Evolutionary conservation across 2,888 invertebrate genomes (phyloP), one percentile per base, ranked within the genome.

Genomic region (Mactromeris polynyma): DNA sequence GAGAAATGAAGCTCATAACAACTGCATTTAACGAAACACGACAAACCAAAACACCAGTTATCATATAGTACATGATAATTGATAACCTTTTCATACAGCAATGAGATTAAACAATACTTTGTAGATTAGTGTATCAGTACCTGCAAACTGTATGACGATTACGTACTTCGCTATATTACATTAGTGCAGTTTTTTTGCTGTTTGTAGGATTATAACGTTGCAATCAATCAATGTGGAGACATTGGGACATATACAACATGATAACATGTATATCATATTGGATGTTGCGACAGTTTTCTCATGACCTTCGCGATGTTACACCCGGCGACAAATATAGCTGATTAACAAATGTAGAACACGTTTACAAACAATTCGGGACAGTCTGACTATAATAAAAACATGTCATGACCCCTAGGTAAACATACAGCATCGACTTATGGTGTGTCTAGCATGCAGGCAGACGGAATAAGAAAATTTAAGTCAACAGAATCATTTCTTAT

Each of bases 261-360:
- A 83, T 73, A 83, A 83, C 46, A 73, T 83, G 73, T 83, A 83
- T 40, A 83, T 73, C n/a, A 83, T 33, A 46, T 40, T 64, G 38
- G 19, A 82, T 64, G 38, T n/a, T 64, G 36, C 64, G 26, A 40
- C 42, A 26, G 42, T 73, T 83, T 83, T 83, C 83, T 83, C 83
- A 83, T 83, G 83, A 83, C 83, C 83, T 73, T 38, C 40, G 31
- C n/a, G n/a, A 38, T 19, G 82, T 82, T 82, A 82, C 82, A 64
- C 82, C 82, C 64, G 36, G 40, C 2, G 82, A 82, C 40, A 64
- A 82, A 58, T 82, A 64, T 26, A 36, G 64, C 40, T 64, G 82
- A 82, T 82, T 82, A 82, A 82, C 82, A 82, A 82, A 82, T 31
- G 33, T 31, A 80, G 26, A 51, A 26, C 80, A 46, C 11, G 40